phyloP scores from a whole-genome alignment of 2,113 vertebrate species.

The Phodopus roborovskii region DNA sequence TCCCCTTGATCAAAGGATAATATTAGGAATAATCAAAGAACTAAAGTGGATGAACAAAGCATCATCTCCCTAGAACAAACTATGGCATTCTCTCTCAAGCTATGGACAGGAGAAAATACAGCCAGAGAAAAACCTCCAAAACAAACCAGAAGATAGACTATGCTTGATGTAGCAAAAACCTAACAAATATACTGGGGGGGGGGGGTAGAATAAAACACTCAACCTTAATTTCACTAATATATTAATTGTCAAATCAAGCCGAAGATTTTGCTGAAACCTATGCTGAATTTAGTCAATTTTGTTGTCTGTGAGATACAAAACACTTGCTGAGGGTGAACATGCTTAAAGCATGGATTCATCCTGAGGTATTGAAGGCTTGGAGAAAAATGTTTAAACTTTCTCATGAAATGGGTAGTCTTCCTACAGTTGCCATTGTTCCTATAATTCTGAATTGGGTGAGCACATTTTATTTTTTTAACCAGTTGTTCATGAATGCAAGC shows the following conservation, averaged over 20 bases:
- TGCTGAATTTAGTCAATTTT: constrained; percentile 89
- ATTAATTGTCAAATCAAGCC: constrained; percentile 88
- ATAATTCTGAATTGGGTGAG: constrained; percentile 78
- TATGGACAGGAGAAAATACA: constrained; percentile 21
- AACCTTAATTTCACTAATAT: constrained; percentile 86
- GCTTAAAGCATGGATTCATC: constrained; percentile 89
- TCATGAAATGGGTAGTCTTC: constrained; percentile 88
- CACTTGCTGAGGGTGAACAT: constrained; percentile 73
- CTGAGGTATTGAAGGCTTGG: constrained; percentile 88
- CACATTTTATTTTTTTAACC: constrained; percentile 73
- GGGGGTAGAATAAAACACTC: constrained; percentile 76
- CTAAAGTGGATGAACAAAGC: not conserved
- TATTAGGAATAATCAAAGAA: constrained; percentile 50
- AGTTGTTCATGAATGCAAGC: constrained; percentile 70
- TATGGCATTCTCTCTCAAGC: not conserved
- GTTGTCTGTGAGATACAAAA: constrained; percentile 85
- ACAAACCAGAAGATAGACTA: constrained; percentile 73
- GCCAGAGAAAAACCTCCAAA: constrained; percentile 73
- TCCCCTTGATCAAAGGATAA: not conserved
- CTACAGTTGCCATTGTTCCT: constrained; percentile 81
- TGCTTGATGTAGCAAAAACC: constrained; percentile 85
- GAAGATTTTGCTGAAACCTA: constrained; percentile 85
- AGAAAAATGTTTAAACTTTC: constrained; percentile 86
- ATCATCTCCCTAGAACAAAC: not conserved
- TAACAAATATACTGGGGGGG: constrained; percentile 79